Percentiles rank a stretch among this genome's conserved stretches.
phyloP scores from a whole-genome alignment of 2,113 vertebrate species.

The Tragulus kanchil region DNA sequence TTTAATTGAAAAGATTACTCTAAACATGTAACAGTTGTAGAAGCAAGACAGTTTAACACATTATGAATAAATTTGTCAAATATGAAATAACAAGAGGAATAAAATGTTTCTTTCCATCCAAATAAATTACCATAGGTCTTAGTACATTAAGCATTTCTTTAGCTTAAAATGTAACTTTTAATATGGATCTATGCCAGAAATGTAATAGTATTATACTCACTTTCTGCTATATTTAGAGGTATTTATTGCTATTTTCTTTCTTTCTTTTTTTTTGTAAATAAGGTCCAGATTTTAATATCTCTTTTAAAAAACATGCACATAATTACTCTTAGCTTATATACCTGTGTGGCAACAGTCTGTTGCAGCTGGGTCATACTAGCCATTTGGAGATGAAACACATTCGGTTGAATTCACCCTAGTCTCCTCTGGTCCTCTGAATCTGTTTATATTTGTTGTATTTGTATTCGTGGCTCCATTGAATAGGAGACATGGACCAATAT shows the following conservation, averaged over 20 bases:
- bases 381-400: not conserved
- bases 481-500: not conserved
- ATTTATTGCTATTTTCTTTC: not conserved
- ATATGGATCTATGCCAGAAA: not conserved
- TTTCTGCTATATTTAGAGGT: not conserved
- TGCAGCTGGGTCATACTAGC: fast-evolving
- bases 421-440: not conserved
- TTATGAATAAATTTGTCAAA: constrained; percentile 58
- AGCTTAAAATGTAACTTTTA: constrained; percentile 52
- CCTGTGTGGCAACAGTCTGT: not conserved
- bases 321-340: not conserved
- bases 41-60: constrained; percentile 59
- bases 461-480: fast-evolving
- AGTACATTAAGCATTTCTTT: constrained; percentile 14
- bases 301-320: not conserved
- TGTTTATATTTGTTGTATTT: not conserved
- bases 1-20: constrained; percentile 60
- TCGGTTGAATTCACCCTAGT: not conserved
- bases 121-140: not conserved
- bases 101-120: constrained; percentile 44
- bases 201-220: not conserved
- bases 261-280: not conserved
- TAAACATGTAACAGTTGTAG: constrained; percentile 54
- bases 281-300: not conserved
- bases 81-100: constrained; percentile 34